Conservation (phyloP, 2,113 vertebrate species). For the Grammomys surdaster region DNA sequence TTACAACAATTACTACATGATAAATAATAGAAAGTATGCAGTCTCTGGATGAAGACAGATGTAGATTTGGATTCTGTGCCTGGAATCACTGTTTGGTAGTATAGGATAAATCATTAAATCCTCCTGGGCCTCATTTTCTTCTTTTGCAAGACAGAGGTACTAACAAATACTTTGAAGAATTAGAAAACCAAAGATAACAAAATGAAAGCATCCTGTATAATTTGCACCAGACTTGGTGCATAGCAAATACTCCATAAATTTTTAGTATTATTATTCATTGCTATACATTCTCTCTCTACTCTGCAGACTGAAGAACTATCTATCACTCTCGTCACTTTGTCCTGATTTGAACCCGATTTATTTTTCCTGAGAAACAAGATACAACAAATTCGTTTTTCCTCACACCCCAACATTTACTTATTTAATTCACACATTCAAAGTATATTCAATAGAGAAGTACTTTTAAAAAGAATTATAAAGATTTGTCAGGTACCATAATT, state of each 20-base stretch:
- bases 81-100: background rate
- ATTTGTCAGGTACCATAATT: slow-evolving; percentile 24
- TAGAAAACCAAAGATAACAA: slow-evolving; percentile 32
- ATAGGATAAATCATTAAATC: slow-evolving; percentile 8
- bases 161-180: slow-evolving; percentile 50
- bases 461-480: background rate
- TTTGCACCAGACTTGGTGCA: background rate
- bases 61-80: slow-evolving; percentile 1
- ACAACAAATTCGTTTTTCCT: background rate
- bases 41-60: background rate
- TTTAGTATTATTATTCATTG: slow-evolving; percentile 45
- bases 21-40: background rate
- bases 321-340: background rate
- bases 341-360: slow-evolving; percentile 6
- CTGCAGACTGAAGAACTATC: slow-evolving; percentile 17
- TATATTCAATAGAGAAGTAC: slow-evolving; percentile 6
- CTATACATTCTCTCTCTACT: background rate
- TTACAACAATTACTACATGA: slow-evolving; percentile 22
- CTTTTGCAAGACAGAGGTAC: slow-evolving; percentile 32
- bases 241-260: background rate
- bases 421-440: slow-evolving; percentile 16
- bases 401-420: background rate
- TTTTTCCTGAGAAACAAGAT: slow-evolving; percentile 36
- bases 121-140: background rate
- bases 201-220: slow-evolving; percentile 19